These are phyloP conservation scores for Drosophila pseudoananassae DNA, from an alignment of 1,140 invertebrate species.

Conservation along the genomic window DNA sequence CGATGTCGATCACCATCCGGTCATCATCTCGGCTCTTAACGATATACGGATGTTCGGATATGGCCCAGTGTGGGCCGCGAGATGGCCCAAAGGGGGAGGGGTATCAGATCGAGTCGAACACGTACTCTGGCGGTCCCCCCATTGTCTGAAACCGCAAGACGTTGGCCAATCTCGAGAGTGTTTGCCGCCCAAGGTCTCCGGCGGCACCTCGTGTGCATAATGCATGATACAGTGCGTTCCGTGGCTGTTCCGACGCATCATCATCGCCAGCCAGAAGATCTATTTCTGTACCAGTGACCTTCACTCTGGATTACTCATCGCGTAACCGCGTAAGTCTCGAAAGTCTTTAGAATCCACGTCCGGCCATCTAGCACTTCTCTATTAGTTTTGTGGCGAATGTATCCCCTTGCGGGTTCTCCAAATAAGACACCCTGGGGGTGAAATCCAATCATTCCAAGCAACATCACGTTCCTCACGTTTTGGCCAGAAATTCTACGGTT, in stretches of 20 bases:
- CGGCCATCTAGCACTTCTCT: slow-evolving; percentile 3
- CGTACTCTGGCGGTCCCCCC: slow-evolving; percentile 59
- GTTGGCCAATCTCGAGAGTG: slow-evolving; percentile 38
- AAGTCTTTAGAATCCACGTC: not conserved
- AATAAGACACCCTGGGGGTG: slow-evolving; percentile 8
- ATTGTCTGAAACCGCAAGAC: slow-evolving; percentile 27
- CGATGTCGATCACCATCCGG: slow-evolving; percentile 56
- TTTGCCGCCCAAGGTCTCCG: slow-evolving; percentile 47
- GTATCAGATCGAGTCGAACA: slow-evolving; percentile 67
- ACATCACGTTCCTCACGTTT: slow-evolving; percentile 53
- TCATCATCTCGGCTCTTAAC: slow-evolving; percentile 38
- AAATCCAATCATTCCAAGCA: slow-evolving; percentile 32
- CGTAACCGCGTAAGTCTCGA: not conserved
- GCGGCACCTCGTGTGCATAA: not conserved
- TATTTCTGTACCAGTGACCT: not conserved
- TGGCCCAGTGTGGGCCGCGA: not conserved
- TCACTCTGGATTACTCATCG: not conserved
- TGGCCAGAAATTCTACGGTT: slow-evolving; percentile 39
- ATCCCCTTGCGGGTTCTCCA: not conserved
- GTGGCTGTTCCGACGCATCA: not conserved
- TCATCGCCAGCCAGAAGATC: not conserved
- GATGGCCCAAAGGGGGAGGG: not conserved
- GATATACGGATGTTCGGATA: slow-evolving; percentile 42
- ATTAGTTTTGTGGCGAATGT: not conserved
- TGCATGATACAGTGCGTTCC: slow-evolving; percentile 1